These are phyloP conservation scores for Notamacropus eugenii DNA, from an alignment of 2,797 vertebrate genomes.

Conservation along the genomic window DNA sequence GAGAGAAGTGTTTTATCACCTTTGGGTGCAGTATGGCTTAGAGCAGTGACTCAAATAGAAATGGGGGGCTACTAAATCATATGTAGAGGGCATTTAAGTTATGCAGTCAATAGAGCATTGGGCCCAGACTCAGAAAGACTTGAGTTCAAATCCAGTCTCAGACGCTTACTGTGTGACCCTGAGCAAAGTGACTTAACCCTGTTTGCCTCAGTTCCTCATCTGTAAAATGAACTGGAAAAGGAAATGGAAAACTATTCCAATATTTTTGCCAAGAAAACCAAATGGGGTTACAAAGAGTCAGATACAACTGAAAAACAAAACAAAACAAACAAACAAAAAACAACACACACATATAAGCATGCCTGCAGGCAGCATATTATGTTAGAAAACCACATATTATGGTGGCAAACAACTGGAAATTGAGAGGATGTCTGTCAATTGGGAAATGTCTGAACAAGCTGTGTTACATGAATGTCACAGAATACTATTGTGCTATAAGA, in stretches of 20 bases:
- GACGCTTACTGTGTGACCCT: background rate
- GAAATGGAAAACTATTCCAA: background rate
- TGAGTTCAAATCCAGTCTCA: background rate
- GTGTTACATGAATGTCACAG: no score
- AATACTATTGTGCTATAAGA: no score
- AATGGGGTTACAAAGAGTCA: background rate
- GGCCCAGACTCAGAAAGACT: background rate
- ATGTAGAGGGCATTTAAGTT: background rate
- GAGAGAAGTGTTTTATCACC: background rate
- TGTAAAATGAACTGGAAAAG: background rate
- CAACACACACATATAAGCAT: background rate
- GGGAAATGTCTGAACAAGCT: no score
- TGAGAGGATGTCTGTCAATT: no score
- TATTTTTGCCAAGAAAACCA: background rate
- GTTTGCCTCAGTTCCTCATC: background rate
- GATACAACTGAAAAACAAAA: background rate
- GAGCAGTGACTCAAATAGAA: background rate
- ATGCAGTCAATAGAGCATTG: background rate
- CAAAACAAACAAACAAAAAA: background rate
- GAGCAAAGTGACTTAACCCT: background rate
- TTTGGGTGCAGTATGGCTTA: background rate
- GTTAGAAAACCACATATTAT: background rate
- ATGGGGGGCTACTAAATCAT: background rate
- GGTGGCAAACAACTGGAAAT: no score
- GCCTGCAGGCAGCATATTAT: background rate